Conservation (phyloP, 2,888 invertebrate genomes). For the Tricholauxania praeusta region DNA sequence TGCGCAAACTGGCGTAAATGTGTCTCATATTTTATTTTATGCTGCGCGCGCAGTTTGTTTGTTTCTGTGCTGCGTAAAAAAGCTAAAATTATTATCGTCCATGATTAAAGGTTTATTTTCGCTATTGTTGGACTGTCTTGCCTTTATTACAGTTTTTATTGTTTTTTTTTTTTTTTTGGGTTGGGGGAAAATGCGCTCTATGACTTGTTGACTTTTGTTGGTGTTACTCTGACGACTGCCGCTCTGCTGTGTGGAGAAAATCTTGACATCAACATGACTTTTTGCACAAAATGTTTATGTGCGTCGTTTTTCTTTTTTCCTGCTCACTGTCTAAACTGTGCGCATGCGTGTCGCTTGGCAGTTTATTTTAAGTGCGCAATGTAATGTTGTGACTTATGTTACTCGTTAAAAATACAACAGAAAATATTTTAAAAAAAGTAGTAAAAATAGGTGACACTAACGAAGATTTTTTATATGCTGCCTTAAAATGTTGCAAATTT, state of each 20-base stretch:
- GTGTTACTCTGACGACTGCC: neutral
- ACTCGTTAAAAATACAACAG: conserved; percentile 1
- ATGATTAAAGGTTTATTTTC: conserved; percentile 30
- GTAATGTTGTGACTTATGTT: conserved; percentile 5
- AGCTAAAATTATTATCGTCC: conserved; percentile 22
- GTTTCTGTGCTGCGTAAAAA: conserved; percentile 41
- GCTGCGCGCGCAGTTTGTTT: conserved; percentile 21
- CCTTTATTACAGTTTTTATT: neutral
- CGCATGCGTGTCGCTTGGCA: conserved; percentile 60
- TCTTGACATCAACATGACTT: conserved; percentile 26
- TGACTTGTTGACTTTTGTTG: neutral
- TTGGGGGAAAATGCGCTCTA: neutral
- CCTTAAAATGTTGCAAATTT: too few species aligned
- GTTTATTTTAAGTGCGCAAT: conserved; percentile 49
- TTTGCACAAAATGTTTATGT: conserved; percentile 19
- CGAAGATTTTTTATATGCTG: too few species aligned
- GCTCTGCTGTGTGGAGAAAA: neutral
- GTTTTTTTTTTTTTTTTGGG: neutral
- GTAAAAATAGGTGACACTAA: too few species aligned
- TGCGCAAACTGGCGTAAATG: too few species aligned
- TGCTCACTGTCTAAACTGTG: conserved; percentile 39
- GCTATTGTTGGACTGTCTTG: conserved; percentile 26
- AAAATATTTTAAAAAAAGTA: too few species aligned
- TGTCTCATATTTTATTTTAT: conserved; percentile 31
- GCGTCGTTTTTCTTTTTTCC: conserved; percentile 5